phyloP scores from a whole-genome alignment of 1,140 invertebrate genomes.

The Nephotettix cincticeps region DNA sequence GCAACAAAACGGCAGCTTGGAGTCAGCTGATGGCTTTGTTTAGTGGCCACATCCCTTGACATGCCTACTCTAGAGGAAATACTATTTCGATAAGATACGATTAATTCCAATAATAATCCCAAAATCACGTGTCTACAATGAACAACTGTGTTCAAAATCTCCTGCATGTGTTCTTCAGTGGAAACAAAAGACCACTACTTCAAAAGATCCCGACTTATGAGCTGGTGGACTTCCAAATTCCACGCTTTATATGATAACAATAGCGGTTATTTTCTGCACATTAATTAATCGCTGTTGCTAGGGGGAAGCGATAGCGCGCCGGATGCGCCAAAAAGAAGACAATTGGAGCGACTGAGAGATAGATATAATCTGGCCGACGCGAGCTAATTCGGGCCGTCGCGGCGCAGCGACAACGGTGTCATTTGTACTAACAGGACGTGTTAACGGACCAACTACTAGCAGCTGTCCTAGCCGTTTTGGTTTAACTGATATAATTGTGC shows the following conservation, averaged over 20 bases:
- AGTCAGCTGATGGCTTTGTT: no score
- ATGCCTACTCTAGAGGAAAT: no score
- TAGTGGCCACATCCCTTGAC: no score
- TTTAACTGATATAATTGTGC: neutral
- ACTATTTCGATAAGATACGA: no score
- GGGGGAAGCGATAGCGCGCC: neutral
- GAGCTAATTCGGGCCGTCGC: neutral
- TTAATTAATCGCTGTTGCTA: neutral
- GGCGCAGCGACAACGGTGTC: neutral
- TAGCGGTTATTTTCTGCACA: constrained; percentile 9
- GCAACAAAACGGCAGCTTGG: no score
- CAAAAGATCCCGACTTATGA: neutral
- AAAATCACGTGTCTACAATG: no score
- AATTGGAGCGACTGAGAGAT: neutral
- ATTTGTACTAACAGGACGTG: neutral
- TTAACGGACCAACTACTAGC: no score
- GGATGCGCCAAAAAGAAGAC: neutral
- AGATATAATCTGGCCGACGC: neutral
- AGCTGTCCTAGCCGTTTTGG: neutral
- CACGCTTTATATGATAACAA: neutral
- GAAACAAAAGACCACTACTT: neutral
- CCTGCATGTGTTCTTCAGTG: neutral
- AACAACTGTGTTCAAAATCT: no score
- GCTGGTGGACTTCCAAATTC: neutral
- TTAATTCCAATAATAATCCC: no score